Conservation (phyloP, 2,113 vertebrate genomes). For the Cygnus atratus region DNA sequence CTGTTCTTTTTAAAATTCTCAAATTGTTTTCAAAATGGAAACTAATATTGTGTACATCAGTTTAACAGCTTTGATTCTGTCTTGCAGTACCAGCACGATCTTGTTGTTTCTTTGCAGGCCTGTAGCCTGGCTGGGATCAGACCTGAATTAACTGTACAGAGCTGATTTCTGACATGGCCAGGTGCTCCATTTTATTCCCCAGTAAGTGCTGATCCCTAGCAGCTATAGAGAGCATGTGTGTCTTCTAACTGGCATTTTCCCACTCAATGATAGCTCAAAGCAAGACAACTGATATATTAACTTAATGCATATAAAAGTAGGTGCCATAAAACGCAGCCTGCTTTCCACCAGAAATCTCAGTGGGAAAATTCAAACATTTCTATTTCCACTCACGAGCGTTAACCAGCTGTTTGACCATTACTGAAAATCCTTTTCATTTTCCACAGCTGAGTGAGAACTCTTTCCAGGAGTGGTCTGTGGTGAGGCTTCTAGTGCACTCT, state of each 20-base stretch:
- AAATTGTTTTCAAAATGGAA: background rate
- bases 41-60: background rate
- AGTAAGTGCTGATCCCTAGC: background rate
- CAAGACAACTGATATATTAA: background rate
- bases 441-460: background rate
- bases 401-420: constrained; percentile 9
- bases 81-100: background rate
- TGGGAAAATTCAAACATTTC: background rate
- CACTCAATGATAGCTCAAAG: background rate
- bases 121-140: background rate
- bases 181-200: background rate
- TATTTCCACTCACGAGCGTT: constrained; percentile 10
- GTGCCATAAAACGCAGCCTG: background rate
- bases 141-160: background rate
- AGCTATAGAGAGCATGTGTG: background rate
- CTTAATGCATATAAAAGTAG: background rate
- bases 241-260: background rate
- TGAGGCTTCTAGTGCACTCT: background rate
- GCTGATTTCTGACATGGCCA: background rate
- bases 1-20: background rate
- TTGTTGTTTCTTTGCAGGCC: background rate
- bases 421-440: constrained; percentile 32
- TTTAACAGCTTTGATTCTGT: background rate
- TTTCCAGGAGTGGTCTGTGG: constrained; percentile 29
- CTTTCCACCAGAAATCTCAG: constrained; percentile 6